phyloP scores from a whole-genome alignment of 2,113 vertebrate genomes.

The Hemiscyllium ocellatum region DNA sequence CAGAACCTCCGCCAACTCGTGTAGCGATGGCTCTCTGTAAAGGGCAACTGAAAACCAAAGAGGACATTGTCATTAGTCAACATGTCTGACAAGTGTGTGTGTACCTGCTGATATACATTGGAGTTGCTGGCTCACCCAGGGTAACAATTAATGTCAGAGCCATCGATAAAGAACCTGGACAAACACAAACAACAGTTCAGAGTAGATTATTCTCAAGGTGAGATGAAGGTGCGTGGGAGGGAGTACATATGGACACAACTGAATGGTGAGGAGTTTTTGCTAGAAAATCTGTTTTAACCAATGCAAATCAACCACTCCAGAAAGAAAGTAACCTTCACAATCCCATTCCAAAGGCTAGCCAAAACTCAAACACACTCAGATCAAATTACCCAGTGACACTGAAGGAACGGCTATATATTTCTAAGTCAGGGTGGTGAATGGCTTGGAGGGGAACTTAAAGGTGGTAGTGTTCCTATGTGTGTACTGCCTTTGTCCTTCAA shows the following conservation, averaged over 20 bases:
- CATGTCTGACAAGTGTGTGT: not conserved
- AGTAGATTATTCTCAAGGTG: not conserved
- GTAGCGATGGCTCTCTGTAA: conserved; percentile 97
- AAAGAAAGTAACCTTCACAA: not conserved
- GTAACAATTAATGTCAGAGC: not conserved
- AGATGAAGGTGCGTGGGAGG: not conserved
- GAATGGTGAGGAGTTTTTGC: not conserved
- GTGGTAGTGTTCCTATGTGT: no score
- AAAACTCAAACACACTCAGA: not conserved
- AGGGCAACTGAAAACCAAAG: conserved; percentile 80
- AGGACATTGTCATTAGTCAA: conserved; percentile 39
- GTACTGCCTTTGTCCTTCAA: no score
- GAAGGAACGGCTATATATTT: no score
- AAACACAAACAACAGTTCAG: not conserved
- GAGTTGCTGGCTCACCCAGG: not conserved
- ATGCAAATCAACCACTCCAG: not conserved
- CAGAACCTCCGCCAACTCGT: conserved; percentile 94
- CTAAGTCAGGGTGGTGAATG: no score
- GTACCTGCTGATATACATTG: not conserved
- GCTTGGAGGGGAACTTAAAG: no score
- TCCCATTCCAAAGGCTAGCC: not conserved
- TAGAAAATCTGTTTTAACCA: not conserved
- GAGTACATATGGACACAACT: not conserved
- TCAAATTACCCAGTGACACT: no score
- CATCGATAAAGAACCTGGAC: not conserved